phyloP scores from a whole-genome alignment of 2,113 vertebrate genomes.

The Opisthocomus hoazin region DNA sequence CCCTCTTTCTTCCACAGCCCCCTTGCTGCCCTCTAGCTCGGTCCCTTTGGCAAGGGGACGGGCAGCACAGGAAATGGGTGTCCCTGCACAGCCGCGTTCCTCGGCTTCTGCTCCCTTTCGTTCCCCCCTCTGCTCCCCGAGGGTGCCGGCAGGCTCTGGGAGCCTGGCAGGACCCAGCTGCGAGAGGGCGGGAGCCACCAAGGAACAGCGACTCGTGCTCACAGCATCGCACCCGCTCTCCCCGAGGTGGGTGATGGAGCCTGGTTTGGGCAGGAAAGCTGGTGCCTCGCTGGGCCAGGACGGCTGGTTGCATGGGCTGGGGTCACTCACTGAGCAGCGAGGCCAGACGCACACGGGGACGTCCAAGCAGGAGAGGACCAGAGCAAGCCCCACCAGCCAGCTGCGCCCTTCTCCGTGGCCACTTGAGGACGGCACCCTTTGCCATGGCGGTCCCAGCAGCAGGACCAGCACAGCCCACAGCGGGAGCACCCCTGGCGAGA shows the following conservation, averaged over 20 bases:
- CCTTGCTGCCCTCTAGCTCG: not conserved
- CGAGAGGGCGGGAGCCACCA: not conserved
- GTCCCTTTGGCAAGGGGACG: not conserved
- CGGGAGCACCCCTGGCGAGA: not conserved
- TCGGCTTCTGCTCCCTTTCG: not conserved
- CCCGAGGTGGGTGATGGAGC: not conserved
- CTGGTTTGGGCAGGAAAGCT: not conserved
- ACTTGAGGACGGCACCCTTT: not conserved
- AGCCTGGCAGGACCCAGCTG: not conserved
- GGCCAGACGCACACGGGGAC: accelerated
- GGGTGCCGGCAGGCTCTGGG: accelerated
- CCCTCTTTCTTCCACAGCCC: not conserved
- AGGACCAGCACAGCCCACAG: too few species aligned
- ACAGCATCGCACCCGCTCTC: not conserved
- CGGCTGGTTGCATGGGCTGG: not conserved
- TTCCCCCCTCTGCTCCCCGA: not conserved
- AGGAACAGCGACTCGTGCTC: accelerated
- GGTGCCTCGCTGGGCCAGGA: not conserved
- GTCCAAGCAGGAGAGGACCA: not conserved
- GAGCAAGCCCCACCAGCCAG: not conserved
- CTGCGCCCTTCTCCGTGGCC: not conserved
- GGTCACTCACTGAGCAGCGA: not conserved
- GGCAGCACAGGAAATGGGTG: not conserved
- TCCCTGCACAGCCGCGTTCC: not conserved
- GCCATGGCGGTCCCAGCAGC: not conserved